Percentiles rank a stretch among this genome's conserved stretches.
These are phyloP conservation scores for Coracias cyanogaster DNA, from an alignment of 2,797 vertebrate species.

Conservation along the genomic window DNA sequence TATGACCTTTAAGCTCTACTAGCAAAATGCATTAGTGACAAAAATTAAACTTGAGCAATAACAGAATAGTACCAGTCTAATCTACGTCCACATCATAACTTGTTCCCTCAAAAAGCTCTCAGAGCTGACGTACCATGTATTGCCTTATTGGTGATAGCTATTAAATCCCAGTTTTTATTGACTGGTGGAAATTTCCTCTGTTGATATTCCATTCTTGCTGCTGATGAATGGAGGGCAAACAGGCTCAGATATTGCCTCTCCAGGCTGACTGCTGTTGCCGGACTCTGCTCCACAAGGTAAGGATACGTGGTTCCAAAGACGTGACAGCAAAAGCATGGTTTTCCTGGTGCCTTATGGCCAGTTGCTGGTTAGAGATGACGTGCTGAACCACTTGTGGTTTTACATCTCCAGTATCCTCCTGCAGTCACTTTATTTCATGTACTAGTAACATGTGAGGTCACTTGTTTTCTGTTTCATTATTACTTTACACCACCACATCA, in stretches of 20 bases:
- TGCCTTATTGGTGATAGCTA: neutral
- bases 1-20: slow-evolving; percentile 47
- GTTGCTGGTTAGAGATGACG: neutral
- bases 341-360: neutral
- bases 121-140: neutral
- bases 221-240: neutral
- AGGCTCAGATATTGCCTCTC: neutral
- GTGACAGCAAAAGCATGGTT: neutral
- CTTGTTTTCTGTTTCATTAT: neutral
- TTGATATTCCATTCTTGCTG: neutral
- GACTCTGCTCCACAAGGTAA: neutral
- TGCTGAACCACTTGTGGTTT: neutral
- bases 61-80: neutral
- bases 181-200: neutral
- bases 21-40: slow-evolving; percentile 62
- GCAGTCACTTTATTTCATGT: neutral
- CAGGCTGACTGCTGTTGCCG: neutral
- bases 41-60: slow-evolving; percentile 53
- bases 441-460: neutral
- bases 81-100: neutral
- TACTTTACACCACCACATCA: neutral
- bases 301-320: neutral
- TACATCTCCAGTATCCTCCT: slow-evolving; percentile 1
- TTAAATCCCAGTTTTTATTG: neutral
- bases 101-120: neutral